A percentile compares a stretch with the other conserved stretches of the same genome.
phyloP scores from a whole-genome alignment of 2,888 invertebrate species.

The Sabatieria punctata region DNA sequence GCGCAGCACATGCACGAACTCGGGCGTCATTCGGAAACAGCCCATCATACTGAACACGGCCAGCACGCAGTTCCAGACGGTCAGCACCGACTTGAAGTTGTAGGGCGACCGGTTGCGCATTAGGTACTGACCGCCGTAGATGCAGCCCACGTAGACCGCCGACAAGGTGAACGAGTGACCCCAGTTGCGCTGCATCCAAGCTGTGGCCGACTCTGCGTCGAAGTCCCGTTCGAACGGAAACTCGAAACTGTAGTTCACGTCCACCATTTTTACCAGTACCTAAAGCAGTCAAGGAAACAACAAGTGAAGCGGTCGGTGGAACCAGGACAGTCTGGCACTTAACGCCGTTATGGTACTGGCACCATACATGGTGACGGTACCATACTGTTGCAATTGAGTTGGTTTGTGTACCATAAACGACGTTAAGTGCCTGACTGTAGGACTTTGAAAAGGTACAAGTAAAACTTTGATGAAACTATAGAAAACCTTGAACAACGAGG shows the following conservation, averaged over 20 bases:
- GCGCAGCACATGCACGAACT: slow-evolving; percentile 45
- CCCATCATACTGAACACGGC: slow-evolving; percentile 87
- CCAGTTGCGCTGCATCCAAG: slow-evolving; percentile 88
- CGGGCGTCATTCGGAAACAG: slow-evolving; percentile 63
- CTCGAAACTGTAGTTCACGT: slow-evolving; percentile 68
- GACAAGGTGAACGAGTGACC: slow-evolving; percentile 35
- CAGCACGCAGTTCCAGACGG: slow-evolving; percentile 71
- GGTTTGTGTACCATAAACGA: too few relatives aligned
- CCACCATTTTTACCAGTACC: neutral
- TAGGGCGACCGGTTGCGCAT: slow-evolving; percentile 78
- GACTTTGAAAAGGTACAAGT: too few relatives aligned
- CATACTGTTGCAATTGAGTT: too few relatives aligned
- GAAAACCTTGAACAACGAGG: too few relatives aligned
- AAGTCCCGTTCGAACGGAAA: slow-evolving; percentile 90
- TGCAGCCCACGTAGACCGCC: slow-evolving; percentile 74
- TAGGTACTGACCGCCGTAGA: slow-evolving; percentile 77
- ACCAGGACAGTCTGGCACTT: too few relatives aligned
- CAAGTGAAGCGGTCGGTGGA: too few relatives aligned
- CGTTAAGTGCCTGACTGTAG: too few relatives aligned
- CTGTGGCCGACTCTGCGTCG: slow-evolving; percentile 64
- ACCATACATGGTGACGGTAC: too few relatives aligned
- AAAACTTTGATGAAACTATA: too few relatives aligned
- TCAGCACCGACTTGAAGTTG: slow-evolving; percentile 62
- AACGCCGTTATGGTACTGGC: too few relatives aligned
- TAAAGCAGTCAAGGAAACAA: too few relatives aligned